phyloP scores from a whole-genome alignment of 2,797 vertebrate species.

The Pteropus rufus region DNA sequence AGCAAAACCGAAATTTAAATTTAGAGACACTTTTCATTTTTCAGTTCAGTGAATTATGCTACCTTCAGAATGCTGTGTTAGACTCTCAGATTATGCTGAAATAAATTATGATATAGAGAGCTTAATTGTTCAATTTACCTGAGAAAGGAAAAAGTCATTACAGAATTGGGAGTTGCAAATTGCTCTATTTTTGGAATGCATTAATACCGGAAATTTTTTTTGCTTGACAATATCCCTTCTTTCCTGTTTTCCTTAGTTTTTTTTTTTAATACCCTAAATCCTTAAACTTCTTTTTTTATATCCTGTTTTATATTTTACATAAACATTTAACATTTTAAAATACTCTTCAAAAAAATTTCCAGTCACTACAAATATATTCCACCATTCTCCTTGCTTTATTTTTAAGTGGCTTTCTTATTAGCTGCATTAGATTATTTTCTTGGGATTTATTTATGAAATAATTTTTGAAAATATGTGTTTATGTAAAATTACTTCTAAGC shows the following conservation, averaged over 20 bases:
- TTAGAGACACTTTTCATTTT: not conserved
- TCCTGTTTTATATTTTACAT: not conserved
- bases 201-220: not conserved
- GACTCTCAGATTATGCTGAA: not conserved
- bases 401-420: not conserved
- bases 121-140: not conserved
- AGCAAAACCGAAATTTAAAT: slow-evolving; percentile 22
- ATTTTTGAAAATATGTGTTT: not conserved
- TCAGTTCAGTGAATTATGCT: not conserved
- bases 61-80: not conserved
- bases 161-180: not conserved
- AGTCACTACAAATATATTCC: not conserved
- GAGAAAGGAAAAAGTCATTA: not conserved
- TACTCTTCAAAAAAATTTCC: not conserved
- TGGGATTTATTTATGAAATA: not conserved
- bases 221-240: not conserved
- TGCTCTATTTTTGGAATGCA: not conserved
- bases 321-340: not conserved
- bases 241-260: not conserved
- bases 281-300: not conserved
- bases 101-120: not conserved
- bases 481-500: not conserved
- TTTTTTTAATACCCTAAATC: not conserved
- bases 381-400: not conserved
- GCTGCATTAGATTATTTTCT: not conserved